Base-by-base conservation (phyloP, 2,888 invertebrate species). In the Latrodectus hesperus region DNA sequence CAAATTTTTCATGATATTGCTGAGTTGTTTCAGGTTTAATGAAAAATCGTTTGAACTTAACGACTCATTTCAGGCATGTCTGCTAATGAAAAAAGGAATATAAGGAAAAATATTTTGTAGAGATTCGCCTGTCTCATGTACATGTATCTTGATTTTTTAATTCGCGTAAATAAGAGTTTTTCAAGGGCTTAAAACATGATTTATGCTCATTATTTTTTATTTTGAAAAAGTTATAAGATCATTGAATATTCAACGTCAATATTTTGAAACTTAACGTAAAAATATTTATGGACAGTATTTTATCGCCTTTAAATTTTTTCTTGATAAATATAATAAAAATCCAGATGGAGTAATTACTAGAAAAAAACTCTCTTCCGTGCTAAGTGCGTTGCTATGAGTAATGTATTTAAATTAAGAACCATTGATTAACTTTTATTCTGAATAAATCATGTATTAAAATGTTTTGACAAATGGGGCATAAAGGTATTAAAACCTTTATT, bases 1-100 rank as follows among this genome's bases (percentile, higher is more conserved):
- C 72, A 72, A 55, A 17, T 74, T 79, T 72, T 84, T 84, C 52
- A 51, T 12, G 17, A 64, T 84, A 51, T 22, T 76, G 49, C 49
- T 68, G 70, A 16, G 83, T 60, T 70, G 77, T 49, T 77, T 71
- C 52, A 55, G n/a, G 22, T 38, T 67, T 79, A 65, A 55, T 67
- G 73, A 84, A 77, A 84, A 84, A 79, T 78, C 53, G 67, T 78
- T 84, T 78, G 65, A 76, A 78, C 73, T 82, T 82, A 82, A 82
- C 74, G 81, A 82, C 67, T 74, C 74, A 65, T 78, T 71, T 84
- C 75, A 55, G 49, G 55, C 60, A n/a, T 53, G 83, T 70, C 17
- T 77, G 52, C 55, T 26, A 70, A 12, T 49, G 38, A 70, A 70
- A 70, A 10, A 26, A 70, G 70, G 11, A 70, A 60, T 16, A 60